These are phyloP conservation scores for Pyrocephalus nanus DNA, from an alignment of 2,797 vertebrate species.

Conservation along the genomic window DNA sequence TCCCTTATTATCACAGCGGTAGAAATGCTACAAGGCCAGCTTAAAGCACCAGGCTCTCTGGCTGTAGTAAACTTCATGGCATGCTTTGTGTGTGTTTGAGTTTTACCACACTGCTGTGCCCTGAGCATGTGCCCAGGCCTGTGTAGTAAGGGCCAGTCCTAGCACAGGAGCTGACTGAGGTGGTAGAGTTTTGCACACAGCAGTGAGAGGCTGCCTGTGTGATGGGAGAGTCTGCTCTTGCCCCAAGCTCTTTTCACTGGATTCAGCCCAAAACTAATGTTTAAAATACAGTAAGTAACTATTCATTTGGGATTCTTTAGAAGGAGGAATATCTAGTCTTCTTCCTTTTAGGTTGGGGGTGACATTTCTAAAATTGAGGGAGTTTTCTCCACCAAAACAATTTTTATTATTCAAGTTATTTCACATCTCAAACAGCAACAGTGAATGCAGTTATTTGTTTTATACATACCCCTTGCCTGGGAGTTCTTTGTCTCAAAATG, in stretches of 20 bases:
- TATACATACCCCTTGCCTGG: background rate
- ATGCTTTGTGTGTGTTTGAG: background rate
- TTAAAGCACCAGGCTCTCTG: background rate
- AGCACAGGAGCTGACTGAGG: background rate
- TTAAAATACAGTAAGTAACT: background rate
- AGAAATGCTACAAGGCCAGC: background rate
- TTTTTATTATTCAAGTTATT: background rate
- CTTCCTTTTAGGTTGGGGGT: background rate
- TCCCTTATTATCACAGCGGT: background rate
- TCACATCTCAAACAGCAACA: background rate
- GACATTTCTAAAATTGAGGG: background rate
- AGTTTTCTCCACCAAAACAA: background rate
- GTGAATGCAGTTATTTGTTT: background rate
- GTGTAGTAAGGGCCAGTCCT: background rate
- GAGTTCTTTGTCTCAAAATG: conserved; percentile 7
- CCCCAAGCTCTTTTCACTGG: background rate
- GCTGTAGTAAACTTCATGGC: background rate
- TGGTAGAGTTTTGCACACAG: background rate
- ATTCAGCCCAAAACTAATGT: background rate
- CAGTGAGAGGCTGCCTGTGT: background rate
- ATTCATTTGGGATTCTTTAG: background rate
- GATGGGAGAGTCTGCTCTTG: background rate
- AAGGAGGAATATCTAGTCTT: background rate
- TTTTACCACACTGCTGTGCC: background rate
- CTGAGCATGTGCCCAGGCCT: background rate